Evolutionary conservation across 2,888 invertebrate species (phyloP).

Genomic region (Protophormia terraenovae): DNA sequence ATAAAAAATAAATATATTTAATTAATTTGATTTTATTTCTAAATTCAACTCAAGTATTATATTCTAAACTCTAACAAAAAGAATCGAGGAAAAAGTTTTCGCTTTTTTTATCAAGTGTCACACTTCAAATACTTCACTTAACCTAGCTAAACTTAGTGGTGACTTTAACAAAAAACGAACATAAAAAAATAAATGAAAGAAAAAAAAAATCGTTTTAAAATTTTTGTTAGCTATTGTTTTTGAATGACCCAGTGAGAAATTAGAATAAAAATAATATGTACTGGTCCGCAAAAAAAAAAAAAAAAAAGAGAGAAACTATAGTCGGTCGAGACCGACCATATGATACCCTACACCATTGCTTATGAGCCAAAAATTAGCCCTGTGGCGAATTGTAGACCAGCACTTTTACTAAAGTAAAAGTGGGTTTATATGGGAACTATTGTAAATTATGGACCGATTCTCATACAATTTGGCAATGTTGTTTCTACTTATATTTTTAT

Average conservation of each 20-base stretch:
- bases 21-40: slow-evolving; percentile 55
- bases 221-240: slow-evolving; percentile 22
- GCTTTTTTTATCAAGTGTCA: slow-evolving; percentile 45
- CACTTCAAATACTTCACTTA: slow-evolving; percentile 63
- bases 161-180: slow-evolving; percentile 37
- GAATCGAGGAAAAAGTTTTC: slow-evolving; percentile 17
- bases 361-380: too few species aligned
- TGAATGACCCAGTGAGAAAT: slow-evolving; percentile 8
- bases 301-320: too few species aligned
- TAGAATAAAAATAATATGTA: not conserved
- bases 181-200: not conserved
- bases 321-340: too few species aligned
- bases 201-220: not conserved
- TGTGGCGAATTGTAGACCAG: too few species aligned
- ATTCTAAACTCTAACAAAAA: not conserved
- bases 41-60: slow-evolving; percentile 33
- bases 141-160: slow-evolving; percentile 57
- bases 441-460: too few species aligned
- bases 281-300: not conserved
- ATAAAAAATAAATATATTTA: slow-evolving; percentile 17
- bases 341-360: too few species aligned
- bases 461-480: too few species aligned
- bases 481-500: too few species aligned
- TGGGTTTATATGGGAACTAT: too few species aligned
- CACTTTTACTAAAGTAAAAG: too few species aligned